A percentile compares a stretch with the other conserved stretches of the same genome.
Conservation (phyloP, 2,888 invertebrate species). For the Apodemia mormo region DNA sequence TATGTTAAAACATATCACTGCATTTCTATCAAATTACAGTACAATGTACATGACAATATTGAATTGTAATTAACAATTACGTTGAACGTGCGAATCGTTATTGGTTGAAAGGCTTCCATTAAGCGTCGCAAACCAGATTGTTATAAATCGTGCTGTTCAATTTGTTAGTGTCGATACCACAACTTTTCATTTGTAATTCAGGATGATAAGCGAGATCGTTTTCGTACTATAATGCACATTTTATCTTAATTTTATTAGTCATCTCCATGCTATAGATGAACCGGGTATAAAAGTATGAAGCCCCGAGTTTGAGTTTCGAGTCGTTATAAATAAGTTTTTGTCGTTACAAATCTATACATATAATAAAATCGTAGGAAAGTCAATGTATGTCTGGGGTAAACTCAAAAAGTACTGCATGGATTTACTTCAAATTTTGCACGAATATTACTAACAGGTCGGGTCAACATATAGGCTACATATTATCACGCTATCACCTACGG, state of each 20-base stretch:
- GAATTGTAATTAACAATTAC: slow-evolving; percentile 29
- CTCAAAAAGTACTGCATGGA: too few relatives aligned
- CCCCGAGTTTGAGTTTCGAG: too few relatives aligned
- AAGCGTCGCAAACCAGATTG: slow-evolving; percentile 24
- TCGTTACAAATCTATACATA: too few relatives aligned
- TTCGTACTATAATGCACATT: not conserved
- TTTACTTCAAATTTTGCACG: too few relatives aligned
- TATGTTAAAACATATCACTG: slow-evolving; percentile 12
- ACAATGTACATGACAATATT: slow-evolving; percentile 23
- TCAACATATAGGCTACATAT: too few relatives aligned
- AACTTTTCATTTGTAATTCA: not conserved
- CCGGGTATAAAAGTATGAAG: not conserved
- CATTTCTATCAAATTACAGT: not conserved
- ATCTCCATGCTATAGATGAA: not conserved
- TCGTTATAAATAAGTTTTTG: too few relatives aligned
- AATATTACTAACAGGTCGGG: too few relatives aligned
- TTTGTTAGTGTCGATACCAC: not conserved
- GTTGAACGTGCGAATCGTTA: slow-evolving; percentile 27
- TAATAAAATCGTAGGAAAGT: too few relatives aligned
- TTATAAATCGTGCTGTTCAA: slow-evolving; percentile 22
- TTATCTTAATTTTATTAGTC: not conserved
- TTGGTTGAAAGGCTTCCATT: slow-evolving; percentile 31
- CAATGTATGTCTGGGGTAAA: too few relatives aligned
- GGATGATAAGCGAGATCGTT: not conserved
- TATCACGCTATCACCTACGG: too few relatives aligned